Base-by-base conservation (phyloP, 2,797 vertebrate genomes). In the Scleropages formosus region DNA sequence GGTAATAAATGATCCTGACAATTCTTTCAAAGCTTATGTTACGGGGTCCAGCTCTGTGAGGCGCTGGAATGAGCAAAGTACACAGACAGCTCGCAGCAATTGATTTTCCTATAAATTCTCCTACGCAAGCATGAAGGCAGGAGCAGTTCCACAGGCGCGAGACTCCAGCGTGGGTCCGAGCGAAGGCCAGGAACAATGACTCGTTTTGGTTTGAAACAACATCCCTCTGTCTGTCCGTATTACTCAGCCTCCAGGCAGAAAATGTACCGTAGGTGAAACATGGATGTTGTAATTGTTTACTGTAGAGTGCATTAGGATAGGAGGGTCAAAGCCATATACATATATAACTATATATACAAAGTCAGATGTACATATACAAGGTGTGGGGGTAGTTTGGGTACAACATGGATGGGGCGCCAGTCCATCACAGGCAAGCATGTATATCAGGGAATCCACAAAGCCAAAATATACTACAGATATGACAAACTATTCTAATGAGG, bases 81-180 rank as follows among this genome's bases (percentile, higher is more conserved):
- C 81, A 85, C 85, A 86, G 80, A 82, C 80, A 79, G 72, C 75
- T 77, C 76, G 77, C 78, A 80, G 78, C 74, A 44, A 79, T 78
- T 82, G 82, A 83, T 82, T 82, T 86, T 85, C 81, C 82, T 79
- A 82, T 84, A 83, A 87, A 85, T 82, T 83, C 75, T 82, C 70
- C 69, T 51, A 51, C 27, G 70, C 64, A 39, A 58, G 73, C 18
- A 73, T 67, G 68, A 65, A 77, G 83, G 75, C 68, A 75, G 76
- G 77, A 78, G 82, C 78, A 76, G 66, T 81, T 82, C 59, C 78
- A 79, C 81, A 80, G 80, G 82, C 81, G 75, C 72, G 64, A 82
- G 81, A 78, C 80, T 82, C 80, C 80, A 74, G 74, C 70, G 74
- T 79, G 79, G 79, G 74, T 77, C 61, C 59, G 22, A 72, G 51